phyloP scores from a whole-genome alignment of 1,140 invertebrate species.

The Polypedilum vanderplanki region DNA sequence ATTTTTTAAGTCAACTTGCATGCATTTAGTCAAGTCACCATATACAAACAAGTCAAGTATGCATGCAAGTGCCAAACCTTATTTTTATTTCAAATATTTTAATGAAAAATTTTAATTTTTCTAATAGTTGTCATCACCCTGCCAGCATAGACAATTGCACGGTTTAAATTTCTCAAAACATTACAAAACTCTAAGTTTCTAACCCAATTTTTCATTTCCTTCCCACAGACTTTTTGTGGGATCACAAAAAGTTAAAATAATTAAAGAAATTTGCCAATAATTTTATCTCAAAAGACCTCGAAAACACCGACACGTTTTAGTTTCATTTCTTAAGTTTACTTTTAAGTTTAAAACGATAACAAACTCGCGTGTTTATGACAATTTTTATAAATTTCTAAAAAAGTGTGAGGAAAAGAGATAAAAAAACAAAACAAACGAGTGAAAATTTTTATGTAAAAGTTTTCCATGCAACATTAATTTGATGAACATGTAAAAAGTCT shows the following conservation, averaged over 20 bases:
- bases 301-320: not conserved
- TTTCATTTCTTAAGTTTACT: not conserved
- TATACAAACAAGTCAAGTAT: too few relatives aligned
- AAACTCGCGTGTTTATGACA: not conserved
- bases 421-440: not conserved
- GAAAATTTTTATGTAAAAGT: not conserved
- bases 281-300: too few relatives aligned
- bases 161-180: not conserved
- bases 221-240: conserved; percentile 16
- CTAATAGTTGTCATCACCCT: too few relatives aligned
- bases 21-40: too few relatives aligned
- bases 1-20: too few relatives aligned
- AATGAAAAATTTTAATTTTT: too few relatives aligned
- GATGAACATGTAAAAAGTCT: not conserved
- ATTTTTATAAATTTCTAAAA: not conserved
- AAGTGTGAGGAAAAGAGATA: not conserved
- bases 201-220: not conserved
- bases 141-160: not conserved
- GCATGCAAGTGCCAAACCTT: too few relatives aligned
- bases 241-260: not conserved
- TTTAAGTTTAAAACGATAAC: not conserved
- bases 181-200: not conserved
- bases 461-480: not conserved
- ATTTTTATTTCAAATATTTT: too few relatives aligned
- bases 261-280: too few relatives aligned